Evolutionary conservation across 2,797 vertebrate species (phyloP), one percentile per base, ranked within the genome.

Genomic region (Hydrocynus forskahlii): DNA sequence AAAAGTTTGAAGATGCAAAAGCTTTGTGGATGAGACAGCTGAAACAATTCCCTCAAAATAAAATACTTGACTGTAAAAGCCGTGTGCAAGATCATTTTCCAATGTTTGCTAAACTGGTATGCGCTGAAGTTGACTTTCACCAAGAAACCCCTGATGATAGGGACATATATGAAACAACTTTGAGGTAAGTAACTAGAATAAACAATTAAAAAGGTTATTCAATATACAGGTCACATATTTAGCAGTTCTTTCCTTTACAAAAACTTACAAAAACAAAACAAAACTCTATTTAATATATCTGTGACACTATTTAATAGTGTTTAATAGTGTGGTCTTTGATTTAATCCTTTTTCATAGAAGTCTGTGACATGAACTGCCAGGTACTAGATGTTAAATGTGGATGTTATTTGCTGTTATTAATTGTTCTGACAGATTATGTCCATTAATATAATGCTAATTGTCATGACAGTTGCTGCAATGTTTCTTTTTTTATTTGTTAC

Each of bases 61-160:
- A 21, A 1, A 63, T 10, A 21, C 0, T 68, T 59, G 1, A 75
- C 25, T n/a, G 75, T 35, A 7, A 1, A 23, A 50, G 78, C 2
- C 7, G 7, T 21, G 70, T 74, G 2, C 19, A 69, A 40, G 72
- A 75, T 12, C 57, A 81, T 50, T 68, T 81, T 0, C 64, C 72
- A n/a, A 4, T 69, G 23, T 7, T 75, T 67, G 12, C 1, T 38
- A 21, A 75, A 68, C 63, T 75, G 23, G 19, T 21, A 55, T 74
- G 50, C 40, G 62, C 14, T 43, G 0, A 43, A 43, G 38, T 48
- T 1, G 40, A 54, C n/a, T 35, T 57, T 7, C 19, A 14, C 4
- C 17, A 48, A 25, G 40, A 14, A 23, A 57, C 17, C 13, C 79
- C 52, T 0, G 5, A n/a, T 8, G 5, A 23, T 16, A 9, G 7